Evolutionary conservation across 2,797 vertebrate genomes (phyloP).

Genomic region (Acrossocheilus wenchowensis): DNA sequence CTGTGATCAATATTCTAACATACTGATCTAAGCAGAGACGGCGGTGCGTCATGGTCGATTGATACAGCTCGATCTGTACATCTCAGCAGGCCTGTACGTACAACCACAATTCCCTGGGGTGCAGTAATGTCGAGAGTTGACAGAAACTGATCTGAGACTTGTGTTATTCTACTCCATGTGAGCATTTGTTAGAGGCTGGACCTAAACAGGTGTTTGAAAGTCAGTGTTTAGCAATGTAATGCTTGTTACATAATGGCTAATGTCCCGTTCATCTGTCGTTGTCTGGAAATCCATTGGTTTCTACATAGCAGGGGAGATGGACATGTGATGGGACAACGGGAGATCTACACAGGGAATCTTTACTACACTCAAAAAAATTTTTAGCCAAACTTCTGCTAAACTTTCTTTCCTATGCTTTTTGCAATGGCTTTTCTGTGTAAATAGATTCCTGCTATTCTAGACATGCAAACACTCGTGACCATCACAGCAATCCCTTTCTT

Average conservation of each 20-base stretch:
- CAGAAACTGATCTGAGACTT: slow-evolving; percentile 14
- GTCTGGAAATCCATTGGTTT: slow-evolving; percentile 20
- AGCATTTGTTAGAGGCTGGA: slow-evolving; percentile 15
- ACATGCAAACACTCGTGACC: slow-evolving; percentile 22
- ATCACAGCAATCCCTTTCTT: background rate
- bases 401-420: background rate
- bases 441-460: background rate
- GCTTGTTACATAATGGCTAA: slow-evolving; percentile 46
- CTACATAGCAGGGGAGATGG: slow-evolving; percentile 19
- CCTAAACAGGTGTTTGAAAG: slow-evolving; percentile 23
- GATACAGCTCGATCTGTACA: slow-evolving; percentile 23
- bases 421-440: background rate
- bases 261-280: slow-evolving; percentile 22
- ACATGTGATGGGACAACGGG: slow-evolving; percentile 25
- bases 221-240: slow-evolving; percentile 38
- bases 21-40: background rate
- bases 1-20: background rate
- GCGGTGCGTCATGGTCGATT: background rate
- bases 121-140: slow-evolving; percentile 3
- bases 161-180: background rate
- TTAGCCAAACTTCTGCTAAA: background rate
- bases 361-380: background rate
- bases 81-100: slow-evolving; percentile 18
- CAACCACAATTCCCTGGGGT: slow-evolving; percentile 25
- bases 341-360: slow-evolving; percentile 13